A percentile compares a stretch with the other conserved stretches of the same genome.
phyloP scores from a whole-genome alignment of 1,140 invertebrate genomes.

The Sarcophaga peregrina region DNA sequence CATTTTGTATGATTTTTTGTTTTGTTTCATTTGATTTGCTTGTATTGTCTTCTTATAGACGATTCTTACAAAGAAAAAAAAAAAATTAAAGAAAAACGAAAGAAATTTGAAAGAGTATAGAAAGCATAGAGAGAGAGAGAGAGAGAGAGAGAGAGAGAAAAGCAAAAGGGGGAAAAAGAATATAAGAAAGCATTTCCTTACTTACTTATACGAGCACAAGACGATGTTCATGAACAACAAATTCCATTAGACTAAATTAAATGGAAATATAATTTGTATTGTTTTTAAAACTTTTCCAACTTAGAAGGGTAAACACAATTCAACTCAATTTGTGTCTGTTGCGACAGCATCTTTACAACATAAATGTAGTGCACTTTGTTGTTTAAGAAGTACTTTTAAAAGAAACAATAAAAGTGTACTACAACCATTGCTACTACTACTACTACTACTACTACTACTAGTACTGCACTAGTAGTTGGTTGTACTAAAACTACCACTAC shows the following conservation, averaged over 20 bases:
- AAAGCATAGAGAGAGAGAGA: too few species aligned
- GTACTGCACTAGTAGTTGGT: neutral
- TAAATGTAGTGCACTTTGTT: constrained; percentile 40
- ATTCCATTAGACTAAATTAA: constrained; percentile 40
- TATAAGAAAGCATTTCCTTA: constrained; percentile 1
- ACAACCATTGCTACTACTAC: constrained; percentile 15
- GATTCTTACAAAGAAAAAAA: too few species aligned
- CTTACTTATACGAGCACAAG: constrained; percentile 25
- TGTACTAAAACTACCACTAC: neutral
- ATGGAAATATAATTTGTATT: constrained; percentile 41
- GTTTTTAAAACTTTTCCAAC: constrained; percentile 38
- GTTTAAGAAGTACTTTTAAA: constrained; percentile 33
- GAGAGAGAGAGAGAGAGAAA: neutral
- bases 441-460: neutral
- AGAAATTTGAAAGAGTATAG: too few species aligned
- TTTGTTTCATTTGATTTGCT: too few species aligned
- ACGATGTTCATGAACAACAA: constrained; percentile 38
- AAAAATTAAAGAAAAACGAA: too few species aligned
- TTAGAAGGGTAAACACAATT: constrained; percentile 39
- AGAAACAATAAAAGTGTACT: constrained; percentile 31
- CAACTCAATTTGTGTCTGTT: constrained; percentile 40
- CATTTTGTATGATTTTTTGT: too few species aligned
- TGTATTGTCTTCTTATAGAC: too few species aligned
- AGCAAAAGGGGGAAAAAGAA: neutral
- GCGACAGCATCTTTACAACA: constrained; percentile 39